These are phyloP conservation scores for Halcyon chelicuti DNA, from an alignment of 2,797 vertebrate species.

Conservation along the genomic window DNA sequence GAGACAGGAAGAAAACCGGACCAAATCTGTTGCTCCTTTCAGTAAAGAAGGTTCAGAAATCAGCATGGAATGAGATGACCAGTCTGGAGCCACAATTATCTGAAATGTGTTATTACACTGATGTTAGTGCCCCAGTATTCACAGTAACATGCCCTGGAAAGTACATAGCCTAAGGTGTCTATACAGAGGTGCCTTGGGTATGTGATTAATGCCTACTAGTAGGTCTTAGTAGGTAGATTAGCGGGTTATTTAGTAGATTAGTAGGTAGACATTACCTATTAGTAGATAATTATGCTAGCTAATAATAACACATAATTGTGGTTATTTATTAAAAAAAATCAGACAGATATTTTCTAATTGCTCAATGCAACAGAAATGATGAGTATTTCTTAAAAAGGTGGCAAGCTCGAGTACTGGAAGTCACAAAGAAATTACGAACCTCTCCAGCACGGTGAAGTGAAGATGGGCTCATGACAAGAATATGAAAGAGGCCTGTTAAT, in stretches of 20 bases:
- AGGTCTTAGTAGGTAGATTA: not conserved
- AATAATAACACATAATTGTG: not conserved
- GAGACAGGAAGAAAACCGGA: not conserved
- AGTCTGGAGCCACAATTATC: not conserved
- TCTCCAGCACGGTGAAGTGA: not conserved
- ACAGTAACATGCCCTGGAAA: not conserved
- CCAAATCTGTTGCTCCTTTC: not conserved
- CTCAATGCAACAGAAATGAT: not conserved
- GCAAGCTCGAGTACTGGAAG: not conserved
- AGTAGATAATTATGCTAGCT: not conserved
- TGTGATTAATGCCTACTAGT: not conserved
- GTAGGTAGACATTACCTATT: not conserved
- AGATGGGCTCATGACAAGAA: fast-evolving
- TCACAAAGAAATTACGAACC: not conserved
- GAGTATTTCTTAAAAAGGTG: not conserved
- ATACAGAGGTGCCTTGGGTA: not conserved
- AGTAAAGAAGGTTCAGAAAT: not conserved
- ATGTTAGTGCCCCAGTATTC: not conserved
- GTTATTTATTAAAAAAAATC: not conserved
- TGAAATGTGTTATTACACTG: not conserved
- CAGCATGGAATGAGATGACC: not conserved
- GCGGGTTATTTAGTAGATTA: not conserved
- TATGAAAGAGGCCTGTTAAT: not conserved
- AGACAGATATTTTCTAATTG: not conserved
- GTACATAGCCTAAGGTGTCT: not conserved